phyloP scores from a whole-genome alignment of 2,113 vertebrate species.

The Carassius auratus region DNA sequence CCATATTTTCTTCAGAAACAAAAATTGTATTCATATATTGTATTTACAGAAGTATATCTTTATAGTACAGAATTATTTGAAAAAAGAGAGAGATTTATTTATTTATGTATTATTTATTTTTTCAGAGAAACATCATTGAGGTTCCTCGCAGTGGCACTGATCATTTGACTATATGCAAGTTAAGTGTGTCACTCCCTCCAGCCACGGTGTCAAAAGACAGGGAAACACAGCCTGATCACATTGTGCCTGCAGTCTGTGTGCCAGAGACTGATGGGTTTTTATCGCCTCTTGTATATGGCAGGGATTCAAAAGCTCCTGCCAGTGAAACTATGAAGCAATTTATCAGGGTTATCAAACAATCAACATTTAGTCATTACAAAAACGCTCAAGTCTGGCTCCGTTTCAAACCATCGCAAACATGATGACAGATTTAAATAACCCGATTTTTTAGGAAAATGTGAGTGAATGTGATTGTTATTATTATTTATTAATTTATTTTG shows the following conservation, averaged over 20 bases:
- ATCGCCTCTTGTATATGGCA: not conserved
- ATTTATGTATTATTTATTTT: too few relatives aligned
- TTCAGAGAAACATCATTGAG: too few relatives aligned
- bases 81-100: too few relatives aligned
- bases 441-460: too few relatives aligned
- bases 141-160: too few relatives aligned
- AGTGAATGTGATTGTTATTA: too few relatives aligned
- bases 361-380: constrained; percentile 24
- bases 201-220: too few relatives aligned
- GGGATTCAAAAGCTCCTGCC: constrained; percentile 24
- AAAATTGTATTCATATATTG: not conserved
- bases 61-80: too few relatives aligned
- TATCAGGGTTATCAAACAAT: constrained; percentile 71
- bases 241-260: not conserved
- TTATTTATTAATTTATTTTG: too few relatives aligned
- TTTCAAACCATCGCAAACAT: not conserved
- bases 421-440: not conserved
- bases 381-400: not conserved
- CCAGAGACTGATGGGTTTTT: not conserved
- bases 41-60: too few relatives aligned
- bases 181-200: too few relatives aligned
- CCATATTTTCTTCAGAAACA: not conserved
- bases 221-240: not conserved
- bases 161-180: too few relatives aligned
- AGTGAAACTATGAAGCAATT: constrained; percentile 60